Evolutionary conservation across 2,888 invertebrate genomes (phyloP), one percentile per base, ranked within the genome.

Genomic region (Napeogenes sylphis): DNA sequence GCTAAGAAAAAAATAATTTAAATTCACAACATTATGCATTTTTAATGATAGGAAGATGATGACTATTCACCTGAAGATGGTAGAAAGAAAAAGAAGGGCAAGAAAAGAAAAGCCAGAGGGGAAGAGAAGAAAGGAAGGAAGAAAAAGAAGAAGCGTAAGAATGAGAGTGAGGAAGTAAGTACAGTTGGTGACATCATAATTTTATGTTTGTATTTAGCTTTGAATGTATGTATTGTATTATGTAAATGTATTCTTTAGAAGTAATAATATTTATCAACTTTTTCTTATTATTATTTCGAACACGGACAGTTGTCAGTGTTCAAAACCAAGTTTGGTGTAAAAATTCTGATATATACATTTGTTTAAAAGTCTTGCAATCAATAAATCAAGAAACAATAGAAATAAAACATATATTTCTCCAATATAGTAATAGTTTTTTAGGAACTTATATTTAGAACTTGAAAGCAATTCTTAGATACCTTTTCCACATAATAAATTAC

Each of bases 71-170:
- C 95, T 61, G 96, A 96, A 79, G 96, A 95, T 85, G 92, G 92
- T 58, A 93, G 95, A 74, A 96, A 96, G 84, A 96, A 96, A 88
- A 98, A 98, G 80, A 97, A 98, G 77, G 97, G 97, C 33, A 98
- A 98, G 84, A 98, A 98, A 82, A 93, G 98, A 78, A 98, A 97
- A 91, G 96, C 95, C 60, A 93, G 95, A 74, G 95, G 97, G 75
- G 97, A 97, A 82, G 95, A 96, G 63, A 97, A 97, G 83, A 97
- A 97, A 79, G 97, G 97, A 71, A 96, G 96, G 83, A 97, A 97
- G 88, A 97, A 97, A 89, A 97, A 97, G 93, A 97, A 97, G 91
- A 97, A 97, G 92, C 94, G 96, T 84, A 97, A 96, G 92, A 96
- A 96, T 87, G 97, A 97, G 72, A 97, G 97, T 84, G 96, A 94